Base-by-base conservation (phyloP, 2,113 vertebrate genomes). In the Otolemur garnettii region DNA sequence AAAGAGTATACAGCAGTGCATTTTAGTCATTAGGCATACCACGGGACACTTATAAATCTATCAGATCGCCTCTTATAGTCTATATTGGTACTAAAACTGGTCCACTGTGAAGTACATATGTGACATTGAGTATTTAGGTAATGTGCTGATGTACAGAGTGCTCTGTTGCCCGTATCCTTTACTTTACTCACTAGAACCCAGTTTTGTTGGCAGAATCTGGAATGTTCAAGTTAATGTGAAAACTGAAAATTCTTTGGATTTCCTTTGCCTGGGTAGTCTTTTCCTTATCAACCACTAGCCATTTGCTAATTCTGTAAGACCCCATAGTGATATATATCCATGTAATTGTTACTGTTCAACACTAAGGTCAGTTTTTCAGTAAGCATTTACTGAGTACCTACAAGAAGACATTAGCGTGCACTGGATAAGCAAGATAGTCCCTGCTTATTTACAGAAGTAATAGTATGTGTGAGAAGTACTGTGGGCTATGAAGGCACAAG, bases 181-280 rank as follows among this genome's bases (percentile, higher is more conserved):
- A 59, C 85, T 77, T 75, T 87, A 69, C 50, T 84, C 62, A 66
- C 22, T 95, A 22, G 38, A 86, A 42, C 68, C 22, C 24, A 59
- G 1, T 53, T 82, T 93, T 88, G 21, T 64, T 87, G n/a, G 17
- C 13, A 93, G 80, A 95, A 89, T 82, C 50, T 93, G 10, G 10
- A 87, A 21, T 66, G 28, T 94, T 79, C 9, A 14, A 45, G n/a
- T 91, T 92, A 91, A 91, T 88, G 38, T 57, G n/a, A 10, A 77
- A 71, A 87, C 24, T 78, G 72, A 62, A 94, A 91, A 69, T 90
- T 90, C 59, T 86, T 96, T 85, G 24, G 45, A 64, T 93, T 93
- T 94, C 15, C 33, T 59, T 94, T 95, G 33, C 26, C 14, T 72
- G 22, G 45, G n/a, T 11, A 81, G n/a, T 19, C n/a, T 59, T 26